Percentiles rank a stretch among this genome's conserved stretches.
These are phyloP conservation scores for Drosophila mercatorum DNA, from an alignment of 2,888 invertebrate species.

Conservation along the genomic window DNA sequence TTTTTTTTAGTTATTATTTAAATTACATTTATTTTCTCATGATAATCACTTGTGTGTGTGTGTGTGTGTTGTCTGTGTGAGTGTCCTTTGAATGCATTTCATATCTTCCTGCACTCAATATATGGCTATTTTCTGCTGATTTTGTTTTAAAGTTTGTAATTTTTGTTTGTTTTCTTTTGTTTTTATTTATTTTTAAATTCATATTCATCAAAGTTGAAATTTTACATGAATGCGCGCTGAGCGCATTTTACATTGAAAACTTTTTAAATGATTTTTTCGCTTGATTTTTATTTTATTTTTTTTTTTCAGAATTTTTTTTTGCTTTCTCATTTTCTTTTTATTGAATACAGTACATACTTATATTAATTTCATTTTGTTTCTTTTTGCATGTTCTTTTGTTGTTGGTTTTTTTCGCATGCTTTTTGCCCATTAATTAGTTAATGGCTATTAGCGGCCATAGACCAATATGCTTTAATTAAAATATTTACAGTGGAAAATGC, in stretches of 20 bases:
- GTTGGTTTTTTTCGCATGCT: constrained; percentile 24
- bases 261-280: constrained; percentile 40
- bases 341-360: constrained; percentile 48
- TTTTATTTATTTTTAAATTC: constrained; percentile 67
- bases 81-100: constrained; percentile 49
- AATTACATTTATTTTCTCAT: constrained; percentile 80
- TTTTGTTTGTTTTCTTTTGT: constrained; percentile 21
- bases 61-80: constrained; percentile 1
- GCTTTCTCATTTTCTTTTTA: constrained; percentile 30
- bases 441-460: constrained; percentile 54
- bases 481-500: constrained; percentile 78
- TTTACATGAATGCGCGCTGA: constrained; percentile 65
- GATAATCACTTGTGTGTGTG: constrained; percentile 71
- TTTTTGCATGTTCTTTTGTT: background rate
- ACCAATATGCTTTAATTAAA: constrained; percentile 65
- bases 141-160: constrained; percentile 7
- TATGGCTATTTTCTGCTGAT: constrained; percentile 50
- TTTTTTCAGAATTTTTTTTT: constrained; percentile 27
- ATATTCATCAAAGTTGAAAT: constrained; percentile 70
- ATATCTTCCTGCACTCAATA: constrained; percentile 42
- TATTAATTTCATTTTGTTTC: constrained; percentile 45
- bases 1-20: constrained; percentile 69
- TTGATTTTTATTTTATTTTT: constrained; percentile 17
- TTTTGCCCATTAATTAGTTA: constrained; percentile 58
- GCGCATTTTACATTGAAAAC: constrained; percentile 71